Percentiles rank a stretch among this genome's conserved stretches.
phyloP scores from a whole-genome alignment of 2,888 invertebrate genomes.

The Agonopterix subpropinquella region DNA sequence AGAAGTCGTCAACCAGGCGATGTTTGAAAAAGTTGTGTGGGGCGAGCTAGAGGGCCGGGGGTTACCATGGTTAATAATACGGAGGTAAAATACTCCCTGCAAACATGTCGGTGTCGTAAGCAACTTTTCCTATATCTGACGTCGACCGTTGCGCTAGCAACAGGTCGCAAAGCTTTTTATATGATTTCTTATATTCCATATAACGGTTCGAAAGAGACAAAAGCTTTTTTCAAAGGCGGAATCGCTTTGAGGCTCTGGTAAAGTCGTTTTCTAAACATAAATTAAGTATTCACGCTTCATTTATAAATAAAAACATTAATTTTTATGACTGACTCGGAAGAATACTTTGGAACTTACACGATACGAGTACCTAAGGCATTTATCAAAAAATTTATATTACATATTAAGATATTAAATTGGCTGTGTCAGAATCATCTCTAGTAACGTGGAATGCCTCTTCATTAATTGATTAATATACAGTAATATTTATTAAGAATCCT shows the following conservation, averaged over 20 bases:
- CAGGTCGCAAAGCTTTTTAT: slow-evolving; percentile 53
- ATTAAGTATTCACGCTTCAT: background rate
- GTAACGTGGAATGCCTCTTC: too few relatives aligned
- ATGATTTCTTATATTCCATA: slow-evolving; percentile 37
- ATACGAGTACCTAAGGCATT: too few relatives aligned
- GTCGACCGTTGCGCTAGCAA: slow-evolving; percentile 49
- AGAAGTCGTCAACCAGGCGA: slow-evolving; percentile 55
- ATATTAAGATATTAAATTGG: too few relatives aligned
- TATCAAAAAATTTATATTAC: too few relatives aligned
- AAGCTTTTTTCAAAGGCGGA: slow-evolving; percentile 28
- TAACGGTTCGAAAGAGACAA: slow-evolving; percentile 27
- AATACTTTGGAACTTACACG: too few relatives aligned
- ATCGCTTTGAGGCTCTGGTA: slow-evolving; percentile 25
- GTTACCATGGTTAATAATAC: slow-evolving; percentile 72
- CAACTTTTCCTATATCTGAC: slow-evolving; percentile 29
- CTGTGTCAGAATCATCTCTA: too few relatives aligned
- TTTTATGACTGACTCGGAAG: background rate
- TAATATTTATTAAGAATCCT: too few relatives aligned
- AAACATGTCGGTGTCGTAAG: slow-evolving; percentile 32
- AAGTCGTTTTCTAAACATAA: slow-evolving; percentile 9
- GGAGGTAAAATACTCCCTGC: slow-evolving; percentile 36
- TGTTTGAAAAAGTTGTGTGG: slow-evolving; percentile 58
- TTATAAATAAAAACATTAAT: background rate
- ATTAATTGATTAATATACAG: too few relatives aligned
- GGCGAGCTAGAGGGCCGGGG: slow-evolving; percentile 44